Evolutionary conservation across 30 jellyfish, hydroid and myxozoan species (phyloP).

Genomic region (Pseudorhiza aurosa): DNA sequence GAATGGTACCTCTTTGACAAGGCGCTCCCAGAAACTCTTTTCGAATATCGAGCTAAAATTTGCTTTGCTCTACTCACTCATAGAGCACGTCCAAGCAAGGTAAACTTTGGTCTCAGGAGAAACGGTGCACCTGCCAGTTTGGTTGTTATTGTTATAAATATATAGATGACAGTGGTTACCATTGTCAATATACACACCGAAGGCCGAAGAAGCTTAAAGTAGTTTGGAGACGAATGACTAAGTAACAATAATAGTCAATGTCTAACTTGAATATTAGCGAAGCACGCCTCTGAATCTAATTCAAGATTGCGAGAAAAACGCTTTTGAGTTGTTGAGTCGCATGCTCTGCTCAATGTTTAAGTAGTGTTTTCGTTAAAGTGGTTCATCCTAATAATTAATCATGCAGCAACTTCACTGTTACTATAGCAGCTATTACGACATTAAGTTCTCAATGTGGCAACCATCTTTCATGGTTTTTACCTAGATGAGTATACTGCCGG

Average conservation of each 20-base stretch:
- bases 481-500: not conserved
- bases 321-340: no score
- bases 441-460: conserved; percentile 17
- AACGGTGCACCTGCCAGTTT: conserved; percentile 9
- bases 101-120: no score
- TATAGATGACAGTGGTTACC: not conserved
- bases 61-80: no score
- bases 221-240: not conserved
- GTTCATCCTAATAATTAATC: not conserved
- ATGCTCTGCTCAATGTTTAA: no score
- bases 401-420: not conserved
- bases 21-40: no score
- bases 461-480: not conserved
- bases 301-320: not conserved
- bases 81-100: no score
- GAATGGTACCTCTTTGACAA: no score
- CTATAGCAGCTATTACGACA: not conserved
- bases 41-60: no score
- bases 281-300: not conserved
- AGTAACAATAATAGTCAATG: not conserved
- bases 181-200: not conserved
- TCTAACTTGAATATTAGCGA: not conserved
- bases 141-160: not conserved
- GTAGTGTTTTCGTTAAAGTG: not conserved
- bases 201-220: not conserved